Conservation (phyloP, 2,888 invertebrate species). For the Malachius bipustulatus region DNA sequence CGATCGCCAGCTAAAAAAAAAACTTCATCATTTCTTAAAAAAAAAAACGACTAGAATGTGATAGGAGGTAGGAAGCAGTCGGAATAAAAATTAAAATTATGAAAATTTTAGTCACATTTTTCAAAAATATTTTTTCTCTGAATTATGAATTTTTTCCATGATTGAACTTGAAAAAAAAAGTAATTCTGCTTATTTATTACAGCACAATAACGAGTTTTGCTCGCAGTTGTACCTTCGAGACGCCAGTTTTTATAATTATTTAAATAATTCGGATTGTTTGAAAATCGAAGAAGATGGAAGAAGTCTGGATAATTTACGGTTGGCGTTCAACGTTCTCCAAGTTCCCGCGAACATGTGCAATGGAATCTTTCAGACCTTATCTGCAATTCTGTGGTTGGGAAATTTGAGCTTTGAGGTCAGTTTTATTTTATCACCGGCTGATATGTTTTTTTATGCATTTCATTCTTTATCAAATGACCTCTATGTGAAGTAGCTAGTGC, state of each 20-base stretch:
- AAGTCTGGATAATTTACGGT: slow-evolving; percentile 70
- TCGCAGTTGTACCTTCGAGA: slow-evolving; percentile 61
- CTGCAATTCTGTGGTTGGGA: slow-evolving; percentile 84
- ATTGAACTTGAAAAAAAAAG: too few relatives aligned
- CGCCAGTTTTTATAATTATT: slow-evolving; percentile 67
- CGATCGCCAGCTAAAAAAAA: too few relatives aligned
- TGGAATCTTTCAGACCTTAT: slow-evolving; percentile 77
- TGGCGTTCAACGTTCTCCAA: slow-evolving; percentile 82
- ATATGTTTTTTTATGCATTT: too few relatives aligned
- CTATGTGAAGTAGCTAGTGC: too few relatives aligned
- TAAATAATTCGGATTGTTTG: slow-evolving; percentile 67
- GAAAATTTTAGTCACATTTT: too few relatives aligned
- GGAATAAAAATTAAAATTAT: too few relatives aligned
- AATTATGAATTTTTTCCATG: too few relatives aligned
- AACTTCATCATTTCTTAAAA: too few relatives aligned
- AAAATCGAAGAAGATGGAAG: slow-evolving; percentile 56
- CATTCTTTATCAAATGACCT: slow-evolving; percentile 9
- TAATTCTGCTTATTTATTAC: slow-evolving; percentile 20
- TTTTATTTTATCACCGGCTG: too few relatives aligned
- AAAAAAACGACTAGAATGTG: too few relatives aligned
- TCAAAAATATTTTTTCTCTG: too few relatives aligned
- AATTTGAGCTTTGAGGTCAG: slow-evolving; percentile 67
- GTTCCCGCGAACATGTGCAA: slow-evolving; percentile 77
- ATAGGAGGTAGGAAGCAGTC: too few relatives aligned
- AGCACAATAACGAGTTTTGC: slow-evolving; percentile 64